Conservation (phyloP, 2,888 invertebrate species). For the Dicyrtomina minuta region DNA sequence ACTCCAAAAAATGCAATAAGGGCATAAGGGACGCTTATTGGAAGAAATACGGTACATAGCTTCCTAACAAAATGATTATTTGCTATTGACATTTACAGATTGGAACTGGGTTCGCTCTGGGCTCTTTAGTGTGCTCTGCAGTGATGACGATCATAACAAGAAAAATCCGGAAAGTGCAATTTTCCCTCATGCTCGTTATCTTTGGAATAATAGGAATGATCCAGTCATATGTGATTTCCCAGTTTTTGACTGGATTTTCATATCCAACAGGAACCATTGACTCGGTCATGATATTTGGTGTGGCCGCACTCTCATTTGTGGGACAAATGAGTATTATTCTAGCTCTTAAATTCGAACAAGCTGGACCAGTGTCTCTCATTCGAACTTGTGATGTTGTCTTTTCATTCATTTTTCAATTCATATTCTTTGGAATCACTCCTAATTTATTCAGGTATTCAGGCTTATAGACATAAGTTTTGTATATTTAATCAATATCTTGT, state of each 20-base stretch:
- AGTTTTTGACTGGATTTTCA: slow-evolving; percentile 38
- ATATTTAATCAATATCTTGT: too few species aligned
- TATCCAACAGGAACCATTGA: slow-evolving; percentile 37
- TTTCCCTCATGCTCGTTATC: slow-evolving; percentile 47
- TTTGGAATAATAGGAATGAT: slow-evolving; percentile 50
- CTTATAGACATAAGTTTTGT: neutral
- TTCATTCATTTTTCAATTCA: slow-evolving; percentile 57
- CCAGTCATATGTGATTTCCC: slow-evolving; percentile 40
- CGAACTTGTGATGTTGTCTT: slow-evolving; percentile 87
- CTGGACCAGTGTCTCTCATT: slow-evolving; percentile 86
- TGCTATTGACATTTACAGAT: slow-evolving; percentile 45
- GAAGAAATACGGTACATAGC: too few species aligned
- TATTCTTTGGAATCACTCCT: slow-evolving; percentile 46
- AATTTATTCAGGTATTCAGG: slow-evolving; percentile 42
- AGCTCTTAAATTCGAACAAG: slow-evolving; percentile 84
- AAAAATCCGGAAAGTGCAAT: slow-evolving; percentile 51
- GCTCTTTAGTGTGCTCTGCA: slow-evolving; percentile 47
- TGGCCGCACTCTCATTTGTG: slow-evolving; percentile 80
- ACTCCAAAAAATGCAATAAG: too few species aligned
- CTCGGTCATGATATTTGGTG: slow-evolving; percentile 49
- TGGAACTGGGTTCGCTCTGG: slow-evolving; percentile 48
- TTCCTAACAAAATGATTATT: too few species aligned
- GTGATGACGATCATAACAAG: slow-evolving; percentile 49
- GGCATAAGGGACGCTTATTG: too few species aligned
- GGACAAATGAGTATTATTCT: slow-evolving; percentile 84